phyloP scores from a whole-genome alignment of 2,113 vertebrate genomes.

The Canis aureus region DNA sequence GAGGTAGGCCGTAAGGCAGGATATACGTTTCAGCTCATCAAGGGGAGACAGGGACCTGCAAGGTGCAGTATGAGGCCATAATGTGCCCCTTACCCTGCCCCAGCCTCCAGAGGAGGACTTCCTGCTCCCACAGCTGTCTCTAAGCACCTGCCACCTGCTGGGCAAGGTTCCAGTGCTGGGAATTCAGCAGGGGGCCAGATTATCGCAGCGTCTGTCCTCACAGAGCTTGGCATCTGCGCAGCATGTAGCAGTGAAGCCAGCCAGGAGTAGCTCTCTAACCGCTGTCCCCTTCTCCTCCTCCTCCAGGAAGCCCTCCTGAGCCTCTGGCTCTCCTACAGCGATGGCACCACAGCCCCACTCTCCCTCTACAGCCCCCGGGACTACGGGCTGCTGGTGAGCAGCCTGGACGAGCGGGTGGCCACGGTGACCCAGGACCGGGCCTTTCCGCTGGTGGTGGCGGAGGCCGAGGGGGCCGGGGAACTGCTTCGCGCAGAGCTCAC shows the following conservation, averaged over 20 bases:
- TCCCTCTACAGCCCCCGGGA: conserved; percentile 96
- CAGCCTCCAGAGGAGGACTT: background rate
- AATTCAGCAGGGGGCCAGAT: background rate
- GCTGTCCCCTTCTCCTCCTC: background rate
- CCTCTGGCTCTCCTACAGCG: conserved; percentile 97
- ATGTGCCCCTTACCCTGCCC: fast-evolving
- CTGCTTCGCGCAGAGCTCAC: conserved; percentile 93
- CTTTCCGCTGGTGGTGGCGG: conserved; percentile 92
- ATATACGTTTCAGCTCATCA: background rate
- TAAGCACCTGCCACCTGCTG: background rate
- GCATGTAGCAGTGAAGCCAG: background rate
- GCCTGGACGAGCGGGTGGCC: conserved; percentile 93
- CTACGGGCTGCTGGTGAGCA: conserved; percentile 95
- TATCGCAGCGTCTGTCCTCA: background rate
- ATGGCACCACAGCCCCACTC: conserved; percentile 94
- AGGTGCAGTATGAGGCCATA: background rate
- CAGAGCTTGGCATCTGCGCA: background rate
- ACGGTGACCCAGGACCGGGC: conserved; percentile 93
- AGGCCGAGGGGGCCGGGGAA: conserved; percentile 93
- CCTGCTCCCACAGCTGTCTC: background rate
- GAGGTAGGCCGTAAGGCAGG: background rate
- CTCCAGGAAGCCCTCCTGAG: conserved; percentile 95
- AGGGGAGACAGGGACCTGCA: background rate
- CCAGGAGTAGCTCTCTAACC: background rate
- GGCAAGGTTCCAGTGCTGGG: background rate